Base-by-base conservation (phyloP, 2,113 vertebrate genomes). In the Amazona guildingii region DNA sequence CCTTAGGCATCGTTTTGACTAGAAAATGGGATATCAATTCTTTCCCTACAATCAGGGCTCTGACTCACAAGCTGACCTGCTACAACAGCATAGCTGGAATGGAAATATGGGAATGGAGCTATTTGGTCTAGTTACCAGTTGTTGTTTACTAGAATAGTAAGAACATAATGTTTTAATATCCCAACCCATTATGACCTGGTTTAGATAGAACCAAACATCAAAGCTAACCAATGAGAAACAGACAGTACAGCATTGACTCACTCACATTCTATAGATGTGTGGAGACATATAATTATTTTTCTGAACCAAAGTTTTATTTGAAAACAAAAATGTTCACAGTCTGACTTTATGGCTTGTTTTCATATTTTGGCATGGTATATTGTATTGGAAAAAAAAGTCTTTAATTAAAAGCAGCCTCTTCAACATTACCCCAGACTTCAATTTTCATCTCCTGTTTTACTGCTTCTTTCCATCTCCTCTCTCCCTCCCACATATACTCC, bases 271-370 rank as follows among this genome's bases (percentile, higher is more conserved):
- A 33, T 91, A 88, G 79, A 61, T 66, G 83, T 96, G 74, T 88
- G 82, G 86, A 87, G 69, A 86, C 79, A 78, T 86, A 63, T 29
- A 88, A 95, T 92, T 88, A 96, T 88, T 96, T 97, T 90, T 72
- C 92, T 83, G 59, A 96, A 83, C 77, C 83, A 28, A 66, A 73
- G 89, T 61, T 94, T 96, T 95, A 92, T 90, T 75, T 92, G 83
- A 90, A 94, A 97, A 96, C 90, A 93, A 88, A 95, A 96, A 95
- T 94, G 55, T 97, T 97, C 94, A 92, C 46, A 92, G 62, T 95
- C 52, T 94, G 81, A 82, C 68, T 97, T 96, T 93, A 95, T 55
- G 46, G 49, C 72, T 90, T 96, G 33, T 93, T 97, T 94, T 97
- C 92, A 69, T 94, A 95, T 80, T 96, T 94, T 86, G 52, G 37